These are phyloP conservation scores for Plectrocnemia conspersa DNA, from an alignment of 1,140 invertebrate species.

Conservation along the genomic window DNA sequence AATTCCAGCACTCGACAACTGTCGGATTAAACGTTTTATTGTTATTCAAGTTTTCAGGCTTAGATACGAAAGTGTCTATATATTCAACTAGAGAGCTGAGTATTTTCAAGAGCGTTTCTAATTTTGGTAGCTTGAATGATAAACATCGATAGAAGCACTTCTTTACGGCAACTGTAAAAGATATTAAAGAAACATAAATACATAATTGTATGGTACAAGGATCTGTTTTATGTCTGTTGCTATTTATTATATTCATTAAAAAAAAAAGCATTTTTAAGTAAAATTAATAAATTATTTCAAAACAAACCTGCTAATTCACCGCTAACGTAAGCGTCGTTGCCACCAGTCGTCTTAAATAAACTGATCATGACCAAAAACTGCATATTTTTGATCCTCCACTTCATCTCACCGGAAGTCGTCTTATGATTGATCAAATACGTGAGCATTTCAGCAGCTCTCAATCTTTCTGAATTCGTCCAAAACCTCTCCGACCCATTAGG, in stretches of 20 bases:
- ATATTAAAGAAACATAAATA: slow-evolving; percentile 22
- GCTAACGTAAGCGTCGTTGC: slow-evolving; percentile 47
- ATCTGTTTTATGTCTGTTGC: not conserved
- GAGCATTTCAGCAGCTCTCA: slow-evolving; percentile 60
- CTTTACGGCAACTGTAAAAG: slow-evolving; percentile 31
- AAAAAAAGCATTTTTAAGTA: slow-evolving; percentile 1
- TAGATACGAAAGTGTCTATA: slow-evolving; percentile 50
- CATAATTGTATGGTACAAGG: slow-evolving; percentile 10
- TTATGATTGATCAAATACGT: slow-evolving; percentile 62
- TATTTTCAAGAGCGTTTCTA: slow-evolving; percentile 55
- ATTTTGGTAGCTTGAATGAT: slow-evolving; percentile 57
- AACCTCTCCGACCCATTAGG: slow-evolving; percentile 47
- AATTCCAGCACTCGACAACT: slow-evolving; percentile 56
- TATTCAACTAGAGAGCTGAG: slow-evolving; percentile 54
- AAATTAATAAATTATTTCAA: slow-evolving; percentile 12
- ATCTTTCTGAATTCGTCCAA: slow-evolving; percentile 64
- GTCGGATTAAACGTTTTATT: slow-evolving; percentile 53
- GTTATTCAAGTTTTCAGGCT: slow-evolving; percentile 45
- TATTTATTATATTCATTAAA: not conserved
- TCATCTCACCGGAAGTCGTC: slow-evolving; percentile 52
- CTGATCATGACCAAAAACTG: slow-evolving; percentile 60
- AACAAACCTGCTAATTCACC: slow-evolving; percentile 55
- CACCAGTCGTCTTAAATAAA: slow-evolving; percentile 55
- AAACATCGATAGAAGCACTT: slow-evolving; percentile 60
- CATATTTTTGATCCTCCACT: slow-evolving; percentile 63